These are phyloP conservation scores for Loris lydekkerianus DNA, from an alignment of 2,797 vertebrate genomes.

Conservation along the genomic window DNA sequence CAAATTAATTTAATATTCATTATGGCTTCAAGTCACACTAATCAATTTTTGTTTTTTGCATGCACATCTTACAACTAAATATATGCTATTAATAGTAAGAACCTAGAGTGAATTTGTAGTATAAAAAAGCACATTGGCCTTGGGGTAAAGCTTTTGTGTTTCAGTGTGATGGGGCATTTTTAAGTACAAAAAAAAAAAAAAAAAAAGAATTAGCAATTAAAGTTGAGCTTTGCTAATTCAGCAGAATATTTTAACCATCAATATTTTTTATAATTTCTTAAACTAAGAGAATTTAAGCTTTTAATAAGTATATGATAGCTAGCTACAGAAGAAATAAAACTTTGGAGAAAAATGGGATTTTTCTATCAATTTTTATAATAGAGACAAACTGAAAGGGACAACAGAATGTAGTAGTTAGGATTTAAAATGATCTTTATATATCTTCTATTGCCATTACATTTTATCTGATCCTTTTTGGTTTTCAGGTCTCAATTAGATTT, in stretches of 20 bases:
- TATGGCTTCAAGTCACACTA: slow-evolving; percentile 39
- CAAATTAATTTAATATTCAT: slow-evolving; percentile 66
- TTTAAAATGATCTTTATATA: background rate
- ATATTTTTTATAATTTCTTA: slow-evolving; percentile 49
- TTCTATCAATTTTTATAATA: background rate
- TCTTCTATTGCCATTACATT: background rate
- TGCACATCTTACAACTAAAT: slow-evolving; percentile 53
- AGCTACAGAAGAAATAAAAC: background rate
- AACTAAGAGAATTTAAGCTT: slow-evolving; percentile 20
- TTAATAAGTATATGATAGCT: background rate
- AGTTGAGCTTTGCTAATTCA: slow-evolving; percentile 44
- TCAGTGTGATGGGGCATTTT: background rate
- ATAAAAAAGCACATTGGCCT: background rate
- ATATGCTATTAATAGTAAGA: slow-evolving; percentile 34
- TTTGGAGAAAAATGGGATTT: background rate
- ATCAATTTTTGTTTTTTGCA: slow-evolving; percentile 47
- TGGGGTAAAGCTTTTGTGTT: slow-evolving; percentile 30
- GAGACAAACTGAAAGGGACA: background rate
- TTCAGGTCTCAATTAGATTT: background rate
- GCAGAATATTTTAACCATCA: slow-evolving; percentile 2
- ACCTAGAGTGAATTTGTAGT: slow-evolving; percentile 21
- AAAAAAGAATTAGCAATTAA: slow-evolving; percentile 56
- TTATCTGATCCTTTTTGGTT: background rate
- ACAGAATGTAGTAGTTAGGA: background rate
- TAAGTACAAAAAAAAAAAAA: slow-evolving; percentile 61